Conservation (phyloP, 2,888 invertebrate genomes). For the Dynastes tityus region DNA sequence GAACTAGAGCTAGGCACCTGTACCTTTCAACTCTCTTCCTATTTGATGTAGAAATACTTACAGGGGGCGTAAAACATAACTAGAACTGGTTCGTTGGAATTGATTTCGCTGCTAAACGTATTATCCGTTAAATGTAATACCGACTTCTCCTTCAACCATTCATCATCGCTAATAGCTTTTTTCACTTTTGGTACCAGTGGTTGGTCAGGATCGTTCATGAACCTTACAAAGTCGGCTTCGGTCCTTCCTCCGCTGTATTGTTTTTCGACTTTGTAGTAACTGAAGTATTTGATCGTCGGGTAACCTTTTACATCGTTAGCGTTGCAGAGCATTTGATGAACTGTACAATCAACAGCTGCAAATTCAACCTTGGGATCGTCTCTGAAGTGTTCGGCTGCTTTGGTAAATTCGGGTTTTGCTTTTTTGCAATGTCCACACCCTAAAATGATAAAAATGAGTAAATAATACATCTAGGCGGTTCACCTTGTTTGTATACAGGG, state of each 20-base stretch:
- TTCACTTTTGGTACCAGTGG: conserved; percentile 62
- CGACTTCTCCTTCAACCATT: conserved; percentile 70
- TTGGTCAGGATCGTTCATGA: conserved; percentile 74
- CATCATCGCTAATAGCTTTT: conserved; percentile 64
- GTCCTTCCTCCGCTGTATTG: conserved; percentile 84
- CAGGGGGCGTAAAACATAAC: conserved; percentile 88
- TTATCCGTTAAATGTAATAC: conserved; percentile 74
- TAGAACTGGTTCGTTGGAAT: conserved; percentile 75
- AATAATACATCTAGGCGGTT: too few species aligned
- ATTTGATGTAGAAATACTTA: conserved; percentile 66
- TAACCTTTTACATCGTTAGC: conserved; percentile 85
- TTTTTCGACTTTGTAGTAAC: conserved; percentile 80
- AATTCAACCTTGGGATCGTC: conserved; percentile 86
- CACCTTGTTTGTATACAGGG: too few species aligned
- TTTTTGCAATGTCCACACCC: conserved; percentile 95
- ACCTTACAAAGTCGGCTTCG: conserved; percentile 80
- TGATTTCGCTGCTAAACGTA: conserved; percentile 76
- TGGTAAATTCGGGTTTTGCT: conserved; percentile 86
- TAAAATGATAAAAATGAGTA: conserved; percentile 62
- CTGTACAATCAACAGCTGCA: conserved; percentile 88
- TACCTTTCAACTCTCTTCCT: too few species aligned
- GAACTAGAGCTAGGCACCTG: too few species aligned
- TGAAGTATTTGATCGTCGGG: conserved; percentile 90
- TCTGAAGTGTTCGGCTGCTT: conserved; percentile 82
- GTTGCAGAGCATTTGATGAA: conserved; percentile 77